phyloP scores from a whole-genome alignment of 1,140 invertebrate genomes.

The Odontomachus brunneus region DNA sequence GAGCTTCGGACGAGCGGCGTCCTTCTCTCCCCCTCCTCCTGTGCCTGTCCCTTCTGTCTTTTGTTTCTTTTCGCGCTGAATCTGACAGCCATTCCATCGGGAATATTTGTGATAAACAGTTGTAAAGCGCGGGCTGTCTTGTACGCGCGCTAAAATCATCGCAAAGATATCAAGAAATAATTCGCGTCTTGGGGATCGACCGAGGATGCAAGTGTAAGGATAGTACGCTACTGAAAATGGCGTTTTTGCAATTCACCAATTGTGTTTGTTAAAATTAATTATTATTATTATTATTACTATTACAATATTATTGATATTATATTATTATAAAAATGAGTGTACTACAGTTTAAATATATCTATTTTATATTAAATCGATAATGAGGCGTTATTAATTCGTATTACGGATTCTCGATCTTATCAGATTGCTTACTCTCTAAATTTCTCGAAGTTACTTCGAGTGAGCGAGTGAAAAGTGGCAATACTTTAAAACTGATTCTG shows the following conservation, averaged over 20 bases:
- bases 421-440: too few species aligned
- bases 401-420: constrained; percentile 15
- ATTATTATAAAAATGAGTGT: constrained; percentile 76
- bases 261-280: constrained; percentile 75
- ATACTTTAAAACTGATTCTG: too few species aligned
- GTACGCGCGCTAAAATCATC: background rate
- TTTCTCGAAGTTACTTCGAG: too few species aligned
- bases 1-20: constrained; percentile 14
- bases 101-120: constrained; percentile 48
- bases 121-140: constrained; percentile 17
- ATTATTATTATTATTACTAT: constrained; percentile 69
- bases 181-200: constrained; percentile 57
- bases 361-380: constrained; percentile 81
- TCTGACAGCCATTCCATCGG: constrained; percentile 67
- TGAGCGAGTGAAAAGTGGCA: too few species aligned
- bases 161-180: constrained; percentile 32
- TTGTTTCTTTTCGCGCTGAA: constrained; percentile 10
- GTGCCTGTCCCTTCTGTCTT: constrained; percentile 19
- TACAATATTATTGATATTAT: constrained; percentile 70
- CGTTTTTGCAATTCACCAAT: constrained; percentile 71
- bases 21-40: constrained; percentile 33
- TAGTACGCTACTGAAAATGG: constrained; percentile 67
- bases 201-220: constrained; percentile 61
- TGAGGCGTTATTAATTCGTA: constrained; percentile 71
- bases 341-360: constrained; percentile 82